Percentiles rank a stretch among this genome's conserved stretches.
Evolutionary conservation across 2,888 invertebrate genomes (phyloP).

Genomic region (Lysandra coridon): DNA sequence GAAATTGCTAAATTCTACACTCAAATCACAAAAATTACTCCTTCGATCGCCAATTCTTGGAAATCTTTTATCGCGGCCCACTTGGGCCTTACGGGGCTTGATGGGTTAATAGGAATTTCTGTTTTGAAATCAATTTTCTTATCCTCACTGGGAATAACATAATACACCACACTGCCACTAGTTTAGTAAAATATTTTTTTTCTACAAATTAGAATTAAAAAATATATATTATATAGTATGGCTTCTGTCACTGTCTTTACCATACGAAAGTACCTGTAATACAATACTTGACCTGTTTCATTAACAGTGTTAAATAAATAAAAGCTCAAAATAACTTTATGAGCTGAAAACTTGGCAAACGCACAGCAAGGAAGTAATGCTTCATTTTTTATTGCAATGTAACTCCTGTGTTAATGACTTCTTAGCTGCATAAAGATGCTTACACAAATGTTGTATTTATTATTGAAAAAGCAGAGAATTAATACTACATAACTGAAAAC

Average conservation of each 20-base stretch:
- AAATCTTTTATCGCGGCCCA: too few relatives aligned
- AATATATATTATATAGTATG: neutral
- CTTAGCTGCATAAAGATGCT: neutral
- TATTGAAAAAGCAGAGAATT: neutral
- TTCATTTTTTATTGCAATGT: slow-evolving; percentile 7
- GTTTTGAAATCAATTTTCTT: too few relatives aligned
- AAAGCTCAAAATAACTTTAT: slow-evolving; percentile 22
- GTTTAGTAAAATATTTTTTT: too few relatives aligned
- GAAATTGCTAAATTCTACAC: too few relatives aligned
- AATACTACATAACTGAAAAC: neutral
- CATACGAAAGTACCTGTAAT: neutral
- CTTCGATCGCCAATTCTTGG: too few relatives aligned
- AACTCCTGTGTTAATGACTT: neutral
- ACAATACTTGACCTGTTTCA: slow-evolving; percentile 6
- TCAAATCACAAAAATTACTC: too few relatives aligned
- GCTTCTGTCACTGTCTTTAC: neutral
- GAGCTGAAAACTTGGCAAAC: slow-evolving; percentile 19
- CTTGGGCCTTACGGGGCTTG: too few relatives aligned
- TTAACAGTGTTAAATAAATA: slow-evolving; percentile 11
- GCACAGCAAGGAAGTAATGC: neutral
- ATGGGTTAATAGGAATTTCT: too few relatives aligned
- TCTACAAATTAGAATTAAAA: neutral
- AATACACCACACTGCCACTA: too few relatives aligned
- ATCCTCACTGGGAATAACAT: too few relatives aligned
- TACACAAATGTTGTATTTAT: neutral